These are phyloP conservation scores for Lasius fuliginosus DNA, from an alignment of 2,888 invertebrate genomes.

Conservation along the genomic window DNA sequence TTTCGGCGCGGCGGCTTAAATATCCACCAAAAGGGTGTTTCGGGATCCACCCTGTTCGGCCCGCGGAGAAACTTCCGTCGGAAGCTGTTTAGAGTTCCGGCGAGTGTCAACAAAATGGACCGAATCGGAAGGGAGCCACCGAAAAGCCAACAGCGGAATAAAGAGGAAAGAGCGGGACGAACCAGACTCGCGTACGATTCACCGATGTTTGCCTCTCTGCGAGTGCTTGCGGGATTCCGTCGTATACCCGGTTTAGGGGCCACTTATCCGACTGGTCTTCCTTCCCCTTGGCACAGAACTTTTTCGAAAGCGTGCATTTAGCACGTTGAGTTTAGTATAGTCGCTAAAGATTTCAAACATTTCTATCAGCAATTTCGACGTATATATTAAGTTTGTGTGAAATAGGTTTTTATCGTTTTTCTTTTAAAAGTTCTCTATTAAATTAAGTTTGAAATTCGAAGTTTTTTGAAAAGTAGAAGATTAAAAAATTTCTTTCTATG, in stretches of 20 bases:
- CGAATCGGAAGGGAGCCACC: slow-evolving; percentile 42
- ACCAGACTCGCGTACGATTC: slow-evolving; percentile 32
- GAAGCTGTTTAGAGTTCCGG: slow-evolving; percentile 71
- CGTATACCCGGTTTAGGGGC: slow-evolving; percentile 36
- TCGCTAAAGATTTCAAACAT: background rate
- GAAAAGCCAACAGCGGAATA: slow-evolving; percentile 36
- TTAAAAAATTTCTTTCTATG: background rate
- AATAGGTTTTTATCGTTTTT: background rate
- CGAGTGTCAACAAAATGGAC: slow-evolving; percentile 59
- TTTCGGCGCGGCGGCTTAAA: slow-evolving; percentile 71
- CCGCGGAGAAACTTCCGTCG: slow-evolving; percentile 67
- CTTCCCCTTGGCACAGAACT: background rate
- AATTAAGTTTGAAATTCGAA: background rate
- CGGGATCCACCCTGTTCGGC: slow-evolving; percentile 24
- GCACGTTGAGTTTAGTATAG: background rate
- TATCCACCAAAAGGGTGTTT: slow-evolving; percentile 66
- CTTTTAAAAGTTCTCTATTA: background rate
- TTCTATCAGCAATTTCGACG: background rate
- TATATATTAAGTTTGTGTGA: background rate
- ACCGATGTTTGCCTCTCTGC: slow-evolving; percentile 39
- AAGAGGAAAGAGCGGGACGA: slow-evolving; percentile 14
- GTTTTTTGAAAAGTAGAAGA: background rate
- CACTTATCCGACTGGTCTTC: slow-evolving; percentile 35
- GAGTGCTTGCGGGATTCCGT: slow-evolving; percentile 33
- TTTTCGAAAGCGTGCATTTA: slow-evolving; percentile 37